These are phyloP conservation scores for Cercopithecus mona DNA, from an alignment of 2,113 vertebrate species.

Conservation along the genomic window DNA sequence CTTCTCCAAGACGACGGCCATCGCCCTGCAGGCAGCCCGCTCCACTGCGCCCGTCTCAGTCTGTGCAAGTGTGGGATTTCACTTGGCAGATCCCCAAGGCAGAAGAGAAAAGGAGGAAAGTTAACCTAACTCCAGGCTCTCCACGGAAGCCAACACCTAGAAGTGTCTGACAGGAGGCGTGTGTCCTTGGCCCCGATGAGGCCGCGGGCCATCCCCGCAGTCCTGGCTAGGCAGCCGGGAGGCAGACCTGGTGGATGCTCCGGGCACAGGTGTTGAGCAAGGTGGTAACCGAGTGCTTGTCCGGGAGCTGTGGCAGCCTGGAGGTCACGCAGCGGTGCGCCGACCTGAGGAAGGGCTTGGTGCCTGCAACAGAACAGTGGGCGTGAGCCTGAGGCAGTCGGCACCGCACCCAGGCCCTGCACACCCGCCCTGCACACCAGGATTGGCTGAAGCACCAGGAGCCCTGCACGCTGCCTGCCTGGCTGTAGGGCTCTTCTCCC, in stretches of 20 bases:
- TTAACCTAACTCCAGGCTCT: constrained; percentile 59
- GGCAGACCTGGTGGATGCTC: constrained; percentile 96
- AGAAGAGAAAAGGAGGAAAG: constrained; percentile 65
- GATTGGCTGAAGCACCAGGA: too few species aligned
- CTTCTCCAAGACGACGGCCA: not conserved
- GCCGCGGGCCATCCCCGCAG: not conserved
- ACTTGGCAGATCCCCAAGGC: constrained; percentile 12
- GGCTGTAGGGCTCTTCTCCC: too few species aligned
- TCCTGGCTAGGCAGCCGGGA: constrained; percentile 88
- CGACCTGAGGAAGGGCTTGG: constrained; percentile 94
- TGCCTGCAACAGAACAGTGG: constrained; percentile 83
- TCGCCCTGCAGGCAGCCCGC: not conserved
- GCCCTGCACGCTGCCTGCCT: too few species aligned
- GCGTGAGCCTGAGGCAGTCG: not conserved
- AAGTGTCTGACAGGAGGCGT: not conserved
- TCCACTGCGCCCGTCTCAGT: not conserved
- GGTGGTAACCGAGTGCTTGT: constrained; percentile 97
- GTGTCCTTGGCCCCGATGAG: not conserved
- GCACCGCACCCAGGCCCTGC: too few species aligned
- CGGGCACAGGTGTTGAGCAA: constrained; percentile 98
- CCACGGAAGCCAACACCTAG: constrained; percentile 34
- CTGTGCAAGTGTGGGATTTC: not conserved
- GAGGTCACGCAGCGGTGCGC: constrained; percentile 96
- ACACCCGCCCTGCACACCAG: too few species aligned
- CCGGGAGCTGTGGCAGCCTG: constrained; percentile 94